These are phyloP conservation scores for Drosophila nannoptera DNA, from an alignment of 1,140 invertebrate species.

Conservation along the genomic window DNA sequence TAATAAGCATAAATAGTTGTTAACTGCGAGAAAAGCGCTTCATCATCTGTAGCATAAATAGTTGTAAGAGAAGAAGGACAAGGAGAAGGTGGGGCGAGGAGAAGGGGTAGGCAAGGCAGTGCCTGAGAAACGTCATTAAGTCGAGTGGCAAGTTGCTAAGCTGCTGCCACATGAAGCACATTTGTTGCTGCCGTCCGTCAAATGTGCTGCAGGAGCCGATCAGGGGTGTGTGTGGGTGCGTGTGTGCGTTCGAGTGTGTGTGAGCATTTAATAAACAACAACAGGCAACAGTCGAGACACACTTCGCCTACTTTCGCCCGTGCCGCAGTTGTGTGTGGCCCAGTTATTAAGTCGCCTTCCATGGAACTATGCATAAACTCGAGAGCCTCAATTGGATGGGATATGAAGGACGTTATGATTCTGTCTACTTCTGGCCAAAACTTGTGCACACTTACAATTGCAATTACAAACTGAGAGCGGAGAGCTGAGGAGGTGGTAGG, in stretches of 20 bases:
- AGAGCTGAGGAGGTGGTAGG: background rate
- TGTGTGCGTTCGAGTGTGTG: background rate
- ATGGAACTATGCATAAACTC: constrained; percentile 34
- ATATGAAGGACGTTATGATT: constrained; percentile 7
- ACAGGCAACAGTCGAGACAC: constrained; percentile 21
- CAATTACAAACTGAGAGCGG: background rate
- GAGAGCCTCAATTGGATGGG: background rate
- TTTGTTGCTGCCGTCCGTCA: constrained; percentile 42
- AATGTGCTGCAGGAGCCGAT: constrained; percentile 59
- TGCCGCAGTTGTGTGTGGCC: constrained; percentile 54
- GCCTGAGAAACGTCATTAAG: constrained; percentile 31
- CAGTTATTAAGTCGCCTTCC: constrained; percentile 61
- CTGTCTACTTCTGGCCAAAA: constrained; percentile 9
- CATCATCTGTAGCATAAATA: constrained; percentile 50
- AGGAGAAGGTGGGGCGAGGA: background rate
- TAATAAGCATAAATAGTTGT: constrained; percentile 66
- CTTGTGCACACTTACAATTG: constrained; percentile 19
- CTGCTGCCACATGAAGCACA: constrained; percentile 33
- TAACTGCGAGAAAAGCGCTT: constrained; percentile 52
- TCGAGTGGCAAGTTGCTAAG: constrained; percentile 39
- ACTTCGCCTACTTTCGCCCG: constrained; percentile 21
- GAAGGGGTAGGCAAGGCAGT: background rate
- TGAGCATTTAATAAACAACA: constrained; percentile 69
- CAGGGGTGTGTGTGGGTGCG: background rate
- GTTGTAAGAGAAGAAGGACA: constrained; percentile 11